phyloP scores from a whole-genome alignment of 2,797 vertebrate genomes.

The Poeciliopsis gracilis region DNA sequence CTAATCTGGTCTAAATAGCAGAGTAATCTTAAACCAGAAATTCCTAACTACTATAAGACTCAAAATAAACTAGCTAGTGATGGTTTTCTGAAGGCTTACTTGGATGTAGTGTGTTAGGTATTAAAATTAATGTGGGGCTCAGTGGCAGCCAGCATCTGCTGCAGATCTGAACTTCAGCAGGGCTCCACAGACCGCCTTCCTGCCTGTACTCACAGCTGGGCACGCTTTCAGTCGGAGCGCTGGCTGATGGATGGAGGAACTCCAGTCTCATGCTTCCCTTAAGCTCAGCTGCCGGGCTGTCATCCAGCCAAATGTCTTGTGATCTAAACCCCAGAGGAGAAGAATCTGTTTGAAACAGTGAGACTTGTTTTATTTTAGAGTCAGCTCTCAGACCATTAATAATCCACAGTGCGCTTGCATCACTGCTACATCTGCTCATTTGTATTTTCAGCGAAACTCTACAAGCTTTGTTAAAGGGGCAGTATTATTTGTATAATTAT shows the following conservation, averaged over 20 bases:
- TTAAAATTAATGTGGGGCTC: slow-evolving; percentile 55
- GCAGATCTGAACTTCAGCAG: slow-evolving; percentile 57
- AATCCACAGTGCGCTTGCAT: slow-evolving; percentile 14
- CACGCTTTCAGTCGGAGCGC: slow-evolving; percentile 35
- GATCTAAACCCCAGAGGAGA: slow-evolving; percentile 22
- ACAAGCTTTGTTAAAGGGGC: not conserved
- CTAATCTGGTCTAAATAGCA: slow-evolving; percentile 6
- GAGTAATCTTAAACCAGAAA: slow-evolving; percentile 19
- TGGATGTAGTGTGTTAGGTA: slow-evolving; percentile 26
- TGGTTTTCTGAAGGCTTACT: slow-evolving; percentile 15
- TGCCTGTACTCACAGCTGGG: slow-evolving; percentile 59
- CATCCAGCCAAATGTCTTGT: slow-evolving; percentile 33
- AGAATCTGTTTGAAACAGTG: slow-evolving; percentile 12
- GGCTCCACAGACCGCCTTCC: slow-evolving; percentile 48
- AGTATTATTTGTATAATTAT: too few relatives aligned
- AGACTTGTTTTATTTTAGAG: slow-evolving; percentile 2
- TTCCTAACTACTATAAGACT: slow-evolving; percentile 12
- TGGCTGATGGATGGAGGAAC: slow-evolving; percentile 43
- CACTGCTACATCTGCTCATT: slow-evolving; percentile 1
- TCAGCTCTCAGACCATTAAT: slow-evolving; percentile 14
- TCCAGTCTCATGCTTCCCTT: slow-evolving; percentile 4
- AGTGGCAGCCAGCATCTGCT: slow-evolving; percentile 61
- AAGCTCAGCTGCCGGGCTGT: slow-evolving; percentile 12
- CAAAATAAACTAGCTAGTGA: slow-evolving; percentile 25
- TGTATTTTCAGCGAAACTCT: not conserved